phyloP scores from a whole-genome alignment of 1,140 invertebrate genomes.

The Saxidomus purpurata region DNA sequence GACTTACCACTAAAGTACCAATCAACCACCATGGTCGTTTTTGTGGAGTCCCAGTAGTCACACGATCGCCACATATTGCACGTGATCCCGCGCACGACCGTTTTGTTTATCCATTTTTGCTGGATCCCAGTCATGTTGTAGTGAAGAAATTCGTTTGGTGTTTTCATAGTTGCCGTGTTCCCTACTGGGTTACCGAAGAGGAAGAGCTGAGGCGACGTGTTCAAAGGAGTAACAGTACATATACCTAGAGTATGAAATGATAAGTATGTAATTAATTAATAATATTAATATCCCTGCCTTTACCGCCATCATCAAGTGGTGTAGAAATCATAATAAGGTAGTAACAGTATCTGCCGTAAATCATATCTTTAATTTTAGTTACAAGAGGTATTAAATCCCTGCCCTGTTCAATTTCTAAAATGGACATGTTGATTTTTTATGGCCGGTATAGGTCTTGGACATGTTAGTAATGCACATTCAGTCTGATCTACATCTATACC shows the following conservation, averaged over 20 bases:
- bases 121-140: constrained; percentile 5
- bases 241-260: constrained; percentile 7
- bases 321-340: not conserved
- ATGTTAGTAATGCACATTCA: too few species aligned
- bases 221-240: not conserved
- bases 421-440: too few species aligned
- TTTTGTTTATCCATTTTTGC: constrained; percentile 26
- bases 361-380: too few species aligned
- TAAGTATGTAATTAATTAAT: not conserved
- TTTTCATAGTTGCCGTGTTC: constrained; percentile 14
- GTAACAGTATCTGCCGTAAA: not conserved
- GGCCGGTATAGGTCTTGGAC: too few species aligned
- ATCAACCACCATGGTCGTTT: constrained; percentile 34
- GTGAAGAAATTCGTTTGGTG: not conserved
- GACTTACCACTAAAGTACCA: constrained; percentile 45
- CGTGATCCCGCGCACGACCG: constrained; percentile 8
- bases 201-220: not conserved
- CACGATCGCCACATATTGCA: constrained; percentile 42
- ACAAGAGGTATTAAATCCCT: too few species aligned
- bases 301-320: not conserved
- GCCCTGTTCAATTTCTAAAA: too few species aligned
- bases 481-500: too few species aligned
- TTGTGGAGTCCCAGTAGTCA: constrained; percentile 1
- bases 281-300: not conserved
- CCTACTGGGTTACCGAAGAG: not conserved